Conservation (phyloP, 2,113 vertebrate species). For the Pseudorectes ferrugineus region DNA sequence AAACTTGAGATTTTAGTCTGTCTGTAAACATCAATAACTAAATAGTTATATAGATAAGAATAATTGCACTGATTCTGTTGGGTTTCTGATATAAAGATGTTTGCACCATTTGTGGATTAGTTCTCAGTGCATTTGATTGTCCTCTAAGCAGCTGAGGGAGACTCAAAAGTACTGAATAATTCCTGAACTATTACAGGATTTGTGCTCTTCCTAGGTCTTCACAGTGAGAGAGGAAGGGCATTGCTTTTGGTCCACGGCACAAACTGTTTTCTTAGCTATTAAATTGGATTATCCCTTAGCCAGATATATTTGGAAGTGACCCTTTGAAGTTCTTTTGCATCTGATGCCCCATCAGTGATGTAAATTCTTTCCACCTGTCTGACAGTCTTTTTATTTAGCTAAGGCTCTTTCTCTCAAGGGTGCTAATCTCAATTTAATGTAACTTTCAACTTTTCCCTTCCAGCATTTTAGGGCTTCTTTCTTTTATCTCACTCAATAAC, state of each 20-base stretch:
- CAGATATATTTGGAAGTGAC: neutral
- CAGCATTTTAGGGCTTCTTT: neutral
- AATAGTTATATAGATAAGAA: neutral
- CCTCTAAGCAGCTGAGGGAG: neutral
- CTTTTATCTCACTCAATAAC: neutral
- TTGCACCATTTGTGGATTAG: neutral
- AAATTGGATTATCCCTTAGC: neutral
- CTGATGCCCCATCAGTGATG: neutral
- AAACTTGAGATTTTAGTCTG: neutral
- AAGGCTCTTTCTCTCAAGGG: neutral
- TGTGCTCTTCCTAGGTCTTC: neutral
- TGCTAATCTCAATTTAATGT: neutral
- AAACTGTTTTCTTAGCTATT: neutral
- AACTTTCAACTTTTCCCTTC: neutral
- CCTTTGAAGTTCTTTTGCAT: neutral
- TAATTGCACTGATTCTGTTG: no score
- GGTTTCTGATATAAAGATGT: neutral
- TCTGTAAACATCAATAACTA: neutral
- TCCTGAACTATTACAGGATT: neutral
- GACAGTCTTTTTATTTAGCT: neutral
- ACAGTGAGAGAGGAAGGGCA: neutral
- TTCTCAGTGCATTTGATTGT: neutral
- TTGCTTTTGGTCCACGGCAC: neutral
- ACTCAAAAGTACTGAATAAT: neutral
- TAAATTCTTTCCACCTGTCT: neutral